These are phyloP conservation scores for Drosophila guanche DNA, from an alignment of 1,140 invertebrate species.

Conservation along the genomic window DNA sequence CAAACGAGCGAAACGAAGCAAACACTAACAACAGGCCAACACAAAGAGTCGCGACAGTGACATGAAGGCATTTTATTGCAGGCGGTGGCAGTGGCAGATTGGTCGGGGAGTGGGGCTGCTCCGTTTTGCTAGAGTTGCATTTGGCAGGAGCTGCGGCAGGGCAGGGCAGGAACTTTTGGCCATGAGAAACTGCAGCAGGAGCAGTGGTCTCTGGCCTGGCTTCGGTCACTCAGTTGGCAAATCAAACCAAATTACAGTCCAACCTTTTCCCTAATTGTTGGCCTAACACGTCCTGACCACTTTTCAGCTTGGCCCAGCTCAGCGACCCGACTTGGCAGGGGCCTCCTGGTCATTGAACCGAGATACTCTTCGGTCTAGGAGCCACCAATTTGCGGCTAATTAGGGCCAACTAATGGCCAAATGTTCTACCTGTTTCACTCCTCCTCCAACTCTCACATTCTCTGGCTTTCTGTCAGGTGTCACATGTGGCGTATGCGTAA, in stretches of 20 bases:
- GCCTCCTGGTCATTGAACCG: slow-evolving; percentile 38
- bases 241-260: slow-evolving; percentile 72
- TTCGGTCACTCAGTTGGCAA: slow-evolving; percentile 61
- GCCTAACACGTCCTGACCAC: slow-evolving; percentile 35
- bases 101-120: not conserved
- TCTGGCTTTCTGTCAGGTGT: slow-evolving; percentile 9
- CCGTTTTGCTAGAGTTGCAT: slow-evolving; percentile 34
- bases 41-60: slow-evolving; percentile 57
- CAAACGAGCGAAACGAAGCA: slow-evolving; percentile 34
- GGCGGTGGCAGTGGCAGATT: not conserved
- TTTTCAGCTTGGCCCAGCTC: not conserved
- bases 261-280: slow-evolving; percentile 68
- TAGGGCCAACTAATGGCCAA: slow-evolving; percentile 47
- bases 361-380: slow-evolving; percentile 1
- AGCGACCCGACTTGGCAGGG: too few species aligned
- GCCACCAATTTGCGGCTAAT: slow-evolving; percentile 52
- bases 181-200: slow-evolving; percentile 23
- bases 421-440: slow-evolving; percentile 23
- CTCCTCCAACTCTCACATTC: not conserved
- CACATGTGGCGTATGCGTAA: slow-evolving; percentile 55
- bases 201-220: not conserved
- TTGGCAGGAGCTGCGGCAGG: slow-evolving; percentile 1
- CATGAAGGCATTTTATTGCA: slow-evolving; percentile 52
- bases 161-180: not conserved
- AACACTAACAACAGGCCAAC: slow-evolving; percentile 49